Base-by-base conservation (phyloP, 2,797 vertebrate genomes). In the Bovichtus variegatus region DNA sequence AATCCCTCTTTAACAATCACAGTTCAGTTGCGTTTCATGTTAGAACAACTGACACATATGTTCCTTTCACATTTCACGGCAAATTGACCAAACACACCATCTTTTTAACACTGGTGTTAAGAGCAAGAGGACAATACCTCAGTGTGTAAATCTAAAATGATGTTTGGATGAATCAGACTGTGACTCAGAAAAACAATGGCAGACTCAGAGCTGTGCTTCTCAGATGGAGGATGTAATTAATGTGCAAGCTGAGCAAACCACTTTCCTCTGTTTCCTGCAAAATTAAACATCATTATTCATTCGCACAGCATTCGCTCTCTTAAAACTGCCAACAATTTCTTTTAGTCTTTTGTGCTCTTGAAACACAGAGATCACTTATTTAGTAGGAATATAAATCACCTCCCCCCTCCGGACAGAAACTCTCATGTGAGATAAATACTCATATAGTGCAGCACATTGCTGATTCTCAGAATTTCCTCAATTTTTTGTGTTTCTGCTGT, bases 221-320 rank as follows among this genome's bases (percentile, higher is more conserved):
- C 53, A 34, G 6, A 36, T 2, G 9, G 34, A 77, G 29, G 2
- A 19, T 19, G 18, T 51, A 65, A 71, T 58, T 43, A n/a, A 62
- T 34, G 51, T 44, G 25, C 9, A 19, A 25, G 43, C 19, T 1
- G 21, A 41, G 15, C 59, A 25, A 55, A 54, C 55, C 59, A 16
- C 25, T 55, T 27, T 7, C 40, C 55, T 68, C 27, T 9, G 1
- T 61, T 75, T 61, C 41, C 34, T 55, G 43, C 29, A 6, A 31
- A 70, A 62, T 57, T 15, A 57, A 70, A 50, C 66, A 34, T 64
- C 21, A 38, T 41, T 23, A 43, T 25, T 63, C 11, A 49, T 47
- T 49, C 46, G 9, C 19, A 18, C 40, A 18, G 29, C 18, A 1
- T 15, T 2, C 16, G 5, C 46, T 29, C 31, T 23, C 29, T 38